Base-by-base conservation (phyloP, 2,888 invertebrate species). In the Steinernema hermaphroditum region DNA sequence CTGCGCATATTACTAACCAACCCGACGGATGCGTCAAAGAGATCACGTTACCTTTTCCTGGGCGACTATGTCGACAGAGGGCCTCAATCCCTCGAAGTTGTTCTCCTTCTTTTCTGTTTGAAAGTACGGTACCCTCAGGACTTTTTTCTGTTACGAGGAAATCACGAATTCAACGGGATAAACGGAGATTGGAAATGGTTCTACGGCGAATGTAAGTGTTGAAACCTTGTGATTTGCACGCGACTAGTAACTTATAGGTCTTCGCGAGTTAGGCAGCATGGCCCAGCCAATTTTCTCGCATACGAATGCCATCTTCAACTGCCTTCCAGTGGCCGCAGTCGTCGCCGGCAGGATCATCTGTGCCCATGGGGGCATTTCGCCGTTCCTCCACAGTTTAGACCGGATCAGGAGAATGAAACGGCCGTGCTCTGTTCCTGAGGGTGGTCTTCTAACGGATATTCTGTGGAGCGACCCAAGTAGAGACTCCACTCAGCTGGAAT, bases 31-130 rank as follows among this genome's bases (percentile, higher is more conserved):
- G 72, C 74, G 16, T 71, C 74, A 22, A 70, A 62, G 14, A 68
- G n/a, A n/a, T n/a, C 50, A 96, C 96, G 88, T 96, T 96, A 87
- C 89, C 90, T 97, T 84, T 97, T 97, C 89, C 91, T 96, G 85
- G 96, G 96, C 50, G 96, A 97, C 89, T 97, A 97, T 87, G 96
- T 97, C 77, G 96, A 96, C 89, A 87, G 96, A 88, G 96, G 96
- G 83, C 96, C 96, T 89, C 96, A 97, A 88, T 95, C 95, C 0
- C 89, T 80, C n/a, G 80, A 83, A 68, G 77, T 76, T 0, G 74
- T 82, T 62, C 71, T 76, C 12, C 74, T 83, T 80, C 90, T 94
- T 80, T 90, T 96, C 83, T 94, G 95, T 57, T 95, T 96, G 90
- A 96, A 96, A 90, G 96, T 79, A 6, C 78, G 74, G 12, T 76